These are phyloP conservation scores for Aelia acuminata DNA, from an alignment of 2,888 invertebrate species.

Conservation along the genomic window DNA sequence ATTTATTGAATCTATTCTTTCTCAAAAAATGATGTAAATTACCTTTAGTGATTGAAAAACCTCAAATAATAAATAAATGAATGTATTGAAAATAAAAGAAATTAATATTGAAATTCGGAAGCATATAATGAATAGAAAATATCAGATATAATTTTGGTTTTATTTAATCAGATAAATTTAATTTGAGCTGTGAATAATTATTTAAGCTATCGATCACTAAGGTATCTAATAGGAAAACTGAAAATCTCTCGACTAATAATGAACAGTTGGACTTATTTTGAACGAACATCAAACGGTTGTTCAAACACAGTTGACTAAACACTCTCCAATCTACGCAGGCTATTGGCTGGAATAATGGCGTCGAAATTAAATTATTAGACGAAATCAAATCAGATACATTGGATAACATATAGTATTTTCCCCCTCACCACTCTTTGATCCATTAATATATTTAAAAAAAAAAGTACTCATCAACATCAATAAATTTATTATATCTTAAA, in stretches of 20 bases:
- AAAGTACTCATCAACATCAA: too few relatives aligned
- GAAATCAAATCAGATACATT: slow-evolving; percentile 53
- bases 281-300: neutral
- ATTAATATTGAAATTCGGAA: too few relatives aligned
- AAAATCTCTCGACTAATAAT: slow-evolving; percentile 11
- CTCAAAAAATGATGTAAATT: too few relatives aligned
- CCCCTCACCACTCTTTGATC: too few relatives aligned
- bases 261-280: slow-evolving; percentile 57
- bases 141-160: too few relatives aligned
- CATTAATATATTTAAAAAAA: too few relatives aligned
- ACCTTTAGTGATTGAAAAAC: too few relatives aligned
- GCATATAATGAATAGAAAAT: too few relatives aligned
- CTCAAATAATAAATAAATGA: too few relatives aligned
- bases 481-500: too few relatives aligned
- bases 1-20: too few relatives aligned
- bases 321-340: slow-evolving; percentile 30
- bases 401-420: neutral
- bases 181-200: neutral
- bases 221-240: neutral
- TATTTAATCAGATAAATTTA: neutral
- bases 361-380: slow-evolving; percentile 57
- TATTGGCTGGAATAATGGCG: slow-evolving; percentile 59
- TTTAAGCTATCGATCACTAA: neutral
- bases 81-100: too few relatives aligned
- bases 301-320: slow-evolving; percentile 58